These are phyloP conservation scores for Trachymyrmex septentrionalis DNA, from an alignment of 1,140 invertebrate species.

Conservation along the genomic window DNA sequence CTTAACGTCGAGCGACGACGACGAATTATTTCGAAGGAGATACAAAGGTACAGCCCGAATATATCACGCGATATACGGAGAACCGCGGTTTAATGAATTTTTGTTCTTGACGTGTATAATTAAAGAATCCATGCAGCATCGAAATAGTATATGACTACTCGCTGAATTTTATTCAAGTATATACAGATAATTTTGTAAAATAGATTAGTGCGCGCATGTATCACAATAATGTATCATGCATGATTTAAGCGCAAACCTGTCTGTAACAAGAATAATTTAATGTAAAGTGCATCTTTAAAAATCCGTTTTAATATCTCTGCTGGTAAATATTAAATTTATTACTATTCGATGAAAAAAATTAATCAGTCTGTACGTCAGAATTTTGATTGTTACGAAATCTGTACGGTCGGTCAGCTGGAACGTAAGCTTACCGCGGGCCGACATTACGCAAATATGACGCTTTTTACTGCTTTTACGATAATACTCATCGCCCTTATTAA, in stretches of 20 bases:
- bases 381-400: constrained; percentile 36
- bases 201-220: not conserved
- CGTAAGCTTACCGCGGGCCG: not conserved
- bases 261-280: not conserved
- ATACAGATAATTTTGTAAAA: not conserved
- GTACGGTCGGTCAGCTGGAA: not conserved
- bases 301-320: constrained; percentile 9
- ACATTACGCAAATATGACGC: constrained; percentile 6
- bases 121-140: constrained; percentile 4
- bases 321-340: constrained; percentile 20
- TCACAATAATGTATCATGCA: not conserved
- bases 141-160: not conserved
- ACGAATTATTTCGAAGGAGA: constrained; percentile 74
- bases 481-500: constrained; percentile 63
- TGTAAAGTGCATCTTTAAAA: not conserved
- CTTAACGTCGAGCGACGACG: constrained; percentile 62
- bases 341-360: not conserved
- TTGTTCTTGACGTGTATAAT: constrained; percentile 33
- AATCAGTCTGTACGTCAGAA: constrained; percentile 4
- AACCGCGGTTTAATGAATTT: constrained; percentile 38
- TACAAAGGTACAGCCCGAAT: constrained; percentile 44
- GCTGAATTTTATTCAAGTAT: constrained; percentile 14
- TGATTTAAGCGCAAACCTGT: constrained; percentile 23
- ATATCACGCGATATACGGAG: constrained; percentile 29
- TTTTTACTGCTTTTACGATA: constrained; percentile 44